A percentile compares a stretch with the other conserved stretches of the same genome.
phyloP scores from a whole-genome alignment of 2,888 invertebrate genomes.

The Pimpla rufipes region DNA sequence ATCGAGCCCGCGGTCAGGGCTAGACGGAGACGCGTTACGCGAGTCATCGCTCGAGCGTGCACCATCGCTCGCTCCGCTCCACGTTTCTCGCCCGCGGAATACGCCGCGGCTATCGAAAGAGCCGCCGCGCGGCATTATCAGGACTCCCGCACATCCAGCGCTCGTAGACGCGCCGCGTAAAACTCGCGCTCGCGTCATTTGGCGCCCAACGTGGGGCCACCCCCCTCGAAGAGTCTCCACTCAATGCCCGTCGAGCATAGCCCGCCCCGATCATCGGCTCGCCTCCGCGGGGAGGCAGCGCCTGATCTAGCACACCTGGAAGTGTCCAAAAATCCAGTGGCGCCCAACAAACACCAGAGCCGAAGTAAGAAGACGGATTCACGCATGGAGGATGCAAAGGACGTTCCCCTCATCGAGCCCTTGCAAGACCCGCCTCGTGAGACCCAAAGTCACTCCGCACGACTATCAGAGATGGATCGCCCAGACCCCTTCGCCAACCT shows the following conservation, averaged over 20 bases:
- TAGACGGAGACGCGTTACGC: no score
- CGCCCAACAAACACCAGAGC: constrained; percentile 2
- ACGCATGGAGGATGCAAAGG: neutral
- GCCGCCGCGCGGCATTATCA: no score
- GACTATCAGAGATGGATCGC: neutral
- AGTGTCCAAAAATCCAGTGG: constrained; percentile 28
- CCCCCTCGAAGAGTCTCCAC: neutral
- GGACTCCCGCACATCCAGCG: no score
- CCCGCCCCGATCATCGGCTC: neutral
- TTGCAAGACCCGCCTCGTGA: neutral
- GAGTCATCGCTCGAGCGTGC: no score
- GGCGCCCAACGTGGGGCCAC: constrained; percentile 46
- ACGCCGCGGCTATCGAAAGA: no score
- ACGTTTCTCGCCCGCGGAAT: no score
- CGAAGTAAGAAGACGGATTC: neutral
- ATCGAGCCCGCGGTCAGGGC: no score
- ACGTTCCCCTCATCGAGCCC: neutral
- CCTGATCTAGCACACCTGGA: neutral
- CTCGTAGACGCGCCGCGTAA: neutral
- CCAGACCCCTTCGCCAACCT: neutral
- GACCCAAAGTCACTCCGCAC: neutral
- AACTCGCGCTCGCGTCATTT: neutral
- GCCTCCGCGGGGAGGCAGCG: neutral
- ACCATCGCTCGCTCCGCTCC: no score
- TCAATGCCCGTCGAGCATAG: neutral